Evolutionary conservation across 2,888 invertebrate genomes (phyloP), one percentile per base, ranked within the genome.

Genomic region (Cheilosia soror): DNA sequence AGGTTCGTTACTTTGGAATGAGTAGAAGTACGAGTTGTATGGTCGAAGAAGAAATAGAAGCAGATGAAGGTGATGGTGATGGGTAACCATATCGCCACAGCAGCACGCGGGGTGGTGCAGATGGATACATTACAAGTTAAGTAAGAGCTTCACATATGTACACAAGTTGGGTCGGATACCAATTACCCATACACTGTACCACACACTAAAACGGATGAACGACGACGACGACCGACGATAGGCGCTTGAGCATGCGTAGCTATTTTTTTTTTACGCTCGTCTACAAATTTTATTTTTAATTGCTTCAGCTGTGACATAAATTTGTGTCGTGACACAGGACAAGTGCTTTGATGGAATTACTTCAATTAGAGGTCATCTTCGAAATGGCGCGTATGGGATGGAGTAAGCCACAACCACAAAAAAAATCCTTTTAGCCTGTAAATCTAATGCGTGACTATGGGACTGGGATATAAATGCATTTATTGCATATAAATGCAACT

Each of bases 211-310:
- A 77, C 40, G 65, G 71, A 77, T 60, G 65, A 63, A 66, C 77
- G 20, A 71, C 69, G 66, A 6, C n/a, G n/a, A n/a, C n/a, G n/a
- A n/a, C n/a, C n/a, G n/a, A n/a, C 25, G 71, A 77, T 62, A 83
- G 63, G 78, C 78, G 78, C 78, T 83, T 83, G 63, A 69, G 83
- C 83, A 83, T 83, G 83, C 78, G 83, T 83, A 68, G 57, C 68
- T 47, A 51, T 31, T 69, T 69, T 69, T 68, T 60, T 51, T 55
- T 44, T 11, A 29, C 40, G 15, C 60, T 44, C 27, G 25, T 51
- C 60, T 62, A 60, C 40, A 44, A 62, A 72, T 42, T 71, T 55
- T 53, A 20, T 33, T 76, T 78, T 69, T 78, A 83, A 83, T 78
- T 83, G 78, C 79, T 73, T 73, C 69, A 44, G 5, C 51, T 75